phyloP scores from a whole-genome alignment of 1,140 invertebrate genomes.

The Brachionus sp. region DNA sequence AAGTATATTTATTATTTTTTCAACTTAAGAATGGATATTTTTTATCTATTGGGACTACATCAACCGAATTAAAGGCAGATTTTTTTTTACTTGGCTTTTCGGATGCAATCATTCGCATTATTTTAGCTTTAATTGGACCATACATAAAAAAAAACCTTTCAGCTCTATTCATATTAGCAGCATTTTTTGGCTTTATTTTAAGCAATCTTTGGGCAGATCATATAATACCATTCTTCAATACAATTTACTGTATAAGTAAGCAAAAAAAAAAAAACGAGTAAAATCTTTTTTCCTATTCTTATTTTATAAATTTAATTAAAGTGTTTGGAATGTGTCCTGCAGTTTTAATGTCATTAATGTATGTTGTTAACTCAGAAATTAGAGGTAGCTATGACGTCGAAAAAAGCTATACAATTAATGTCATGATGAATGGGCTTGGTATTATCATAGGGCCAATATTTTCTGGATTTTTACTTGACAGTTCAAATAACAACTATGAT shows the following conservation, averaged over 20 bases:
- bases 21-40: conserved; percentile 41
- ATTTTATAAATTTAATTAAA: not conserved
- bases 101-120: not conserved
- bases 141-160: conserved; percentile 3
- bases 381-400: not conserved
- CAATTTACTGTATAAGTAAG: conserved; percentile 31
- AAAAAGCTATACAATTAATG: conserved; percentile 17
- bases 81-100: conserved; percentile 19
- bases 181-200: conserved; percentile 34
- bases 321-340: conserved; percentile 38
- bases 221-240: conserved; percentile 11
- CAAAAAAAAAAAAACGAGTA: not conserved
- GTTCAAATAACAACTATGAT: not conserved
- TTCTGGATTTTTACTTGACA: conserved; percentile 19
- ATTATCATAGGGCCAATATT: conserved; percentile 11
- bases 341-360: conserved; percentile 43
- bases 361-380: conserved; percentile 37
- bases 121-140: conserved; percentile 9
- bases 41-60: not conserved
- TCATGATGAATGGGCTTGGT: conserved; percentile 32
- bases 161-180: not conserved
- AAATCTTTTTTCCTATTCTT: not conserved
- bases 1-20: not conserved
- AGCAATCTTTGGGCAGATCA: conserved; percentile 29
- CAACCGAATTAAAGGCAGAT: not conserved